A percentile compares a stretch with the other conserved stretches of the same genome.
Evolutionary conservation across 2,888 invertebrate genomes (phyloP).

Genomic region (Odontomyia ornata): DNA sequence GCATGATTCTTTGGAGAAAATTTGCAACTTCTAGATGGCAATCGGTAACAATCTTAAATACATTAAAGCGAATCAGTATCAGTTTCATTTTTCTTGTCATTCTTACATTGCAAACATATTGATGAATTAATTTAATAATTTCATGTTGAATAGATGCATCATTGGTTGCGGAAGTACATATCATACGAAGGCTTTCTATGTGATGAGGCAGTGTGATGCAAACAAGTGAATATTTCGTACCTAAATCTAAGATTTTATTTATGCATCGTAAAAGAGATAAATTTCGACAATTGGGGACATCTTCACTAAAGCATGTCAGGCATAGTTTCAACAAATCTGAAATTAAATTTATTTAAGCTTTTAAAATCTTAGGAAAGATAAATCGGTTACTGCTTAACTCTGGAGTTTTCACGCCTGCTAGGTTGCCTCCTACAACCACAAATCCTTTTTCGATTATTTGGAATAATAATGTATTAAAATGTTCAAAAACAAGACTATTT

Average conservation of each 20-base stretch:
- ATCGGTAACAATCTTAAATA: constrained; percentile 30
- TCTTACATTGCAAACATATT: constrained; percentile 34
- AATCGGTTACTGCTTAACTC: constrained; percentile 11
- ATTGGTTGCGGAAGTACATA: constrained; percentile 15
- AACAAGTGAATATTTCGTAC: constrained; percentile 56
- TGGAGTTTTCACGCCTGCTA: constrained; percentile 7
- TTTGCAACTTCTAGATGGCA: constrained; percentile 8
- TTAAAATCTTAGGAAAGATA: neutral
- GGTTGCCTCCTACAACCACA: neutral
- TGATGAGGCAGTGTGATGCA: constrained; percentile 57
- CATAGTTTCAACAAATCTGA: constrained; percentile 8
- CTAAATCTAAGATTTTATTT: constrained; percentile 57
- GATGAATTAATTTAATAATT: constrained; percentile 29
- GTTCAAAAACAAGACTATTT: neutral
- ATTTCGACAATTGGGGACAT: neutral
- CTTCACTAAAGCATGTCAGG: neutral
- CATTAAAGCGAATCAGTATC: no score
- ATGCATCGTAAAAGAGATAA: constrained; percentile 55
- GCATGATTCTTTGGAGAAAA: constrained; percentile 16
- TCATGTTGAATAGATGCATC: constrained; percentile 17
- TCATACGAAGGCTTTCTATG: constrained; percentile 47
- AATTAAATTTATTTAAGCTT: neutral
- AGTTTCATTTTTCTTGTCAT: no score
- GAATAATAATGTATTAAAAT: constrained; percentile 29
- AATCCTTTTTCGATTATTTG: constrained; percentile 31